Base-by-base conservation (phyloP, 2,888 invertebrate genomes). In the Andrena minutula region DNA sequence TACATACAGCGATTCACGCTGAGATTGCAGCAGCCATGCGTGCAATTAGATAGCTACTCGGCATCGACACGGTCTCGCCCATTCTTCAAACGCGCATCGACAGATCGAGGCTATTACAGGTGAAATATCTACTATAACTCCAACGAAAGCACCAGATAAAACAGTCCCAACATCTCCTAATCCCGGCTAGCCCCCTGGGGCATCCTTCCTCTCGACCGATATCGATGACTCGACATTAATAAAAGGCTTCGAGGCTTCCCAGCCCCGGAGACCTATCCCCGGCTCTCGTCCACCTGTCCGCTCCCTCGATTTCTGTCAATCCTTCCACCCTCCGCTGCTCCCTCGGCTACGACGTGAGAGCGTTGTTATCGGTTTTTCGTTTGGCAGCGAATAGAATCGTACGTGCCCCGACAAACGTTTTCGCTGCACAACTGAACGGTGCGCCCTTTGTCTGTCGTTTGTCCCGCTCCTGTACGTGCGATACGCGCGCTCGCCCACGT, bases 291-390 rank as follows among this genome's bases (percentile, higher is more conserved):
- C 70, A 49, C 28, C 64, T 49, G 49, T 20, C 78, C 26, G 12
- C 28, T 68, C 32, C 71, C 35, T 73, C 77, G 65, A 60, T 79
- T 73, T 82, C 79, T 71, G 71, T 79, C 69, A 51, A 49, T 23
- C 68, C 56, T 12, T 60, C 8, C 28, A 30, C n/a, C 47, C 49
- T 16, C 26, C 23, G 1, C 23, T 10, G 4, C 12, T 28, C 49
- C 23, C 51, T 26, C 26, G 41, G 65, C 23, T 56, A 20, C 23
- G 56, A 41, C 41, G 41, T 41, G 63, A 56, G 64, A 68, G 68
- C 77, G 79, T 84, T 77, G 84, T 84, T 88, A 87, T 89, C 84
- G 84, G 83, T 76, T 88, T 85, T 85, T 87, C 75, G 81, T 80
- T 78, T 41, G 68, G 69, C 69, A 64, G 51, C 69, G 79, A 73